These are phyloP conservation scores for Periophthalmus modestus DNA, from an alignment of 2,113 vertebrate species.

Conservation along the genomic window DNA sequence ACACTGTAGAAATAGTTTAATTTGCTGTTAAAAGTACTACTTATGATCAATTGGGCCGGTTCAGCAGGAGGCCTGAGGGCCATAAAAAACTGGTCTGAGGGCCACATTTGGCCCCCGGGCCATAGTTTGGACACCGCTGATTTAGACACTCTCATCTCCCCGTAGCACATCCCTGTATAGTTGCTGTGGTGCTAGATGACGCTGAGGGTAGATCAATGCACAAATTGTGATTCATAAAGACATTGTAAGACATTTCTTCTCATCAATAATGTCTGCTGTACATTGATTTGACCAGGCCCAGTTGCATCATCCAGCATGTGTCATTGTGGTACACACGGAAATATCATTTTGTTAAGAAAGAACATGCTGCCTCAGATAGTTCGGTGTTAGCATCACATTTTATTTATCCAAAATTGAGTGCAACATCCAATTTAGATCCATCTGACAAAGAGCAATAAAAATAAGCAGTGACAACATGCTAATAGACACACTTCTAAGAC, in stretches of 20 bases:
- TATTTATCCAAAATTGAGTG: background rate
- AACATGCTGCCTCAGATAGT: background rate
- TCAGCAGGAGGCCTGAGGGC: too few relatives aligned
- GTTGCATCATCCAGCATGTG: background rate
- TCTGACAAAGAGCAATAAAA: background rate
- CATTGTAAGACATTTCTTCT: background rate
- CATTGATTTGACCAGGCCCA: background rate
- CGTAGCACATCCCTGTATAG: background rate
- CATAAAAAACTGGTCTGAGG: too few relatives aligned
- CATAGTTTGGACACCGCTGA: too few relatives aligned
- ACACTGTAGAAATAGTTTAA: too few relatives aligned
- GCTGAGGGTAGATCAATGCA: background rate
- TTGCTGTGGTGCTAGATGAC: background rate
- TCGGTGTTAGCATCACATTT: background rate
- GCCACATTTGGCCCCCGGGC: too few relatives aligned
- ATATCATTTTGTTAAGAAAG: background rate
- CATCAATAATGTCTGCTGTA: background rate
- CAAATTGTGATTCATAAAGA: constrained; percentile 1
- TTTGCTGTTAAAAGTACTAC: too few relatives aligned
- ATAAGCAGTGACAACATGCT: too few relatives aligned
- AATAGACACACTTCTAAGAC: too few relatives aligned
- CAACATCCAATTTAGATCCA: too few relatives aligned
- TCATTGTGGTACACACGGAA: background rate
- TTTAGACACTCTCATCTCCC: background rate
- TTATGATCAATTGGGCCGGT: too few relatives aligned